Evolutionary conservation across 1,140 invertebrate genomes (phyloP).

Genomic region (Heliconius hermathena): DNA sequence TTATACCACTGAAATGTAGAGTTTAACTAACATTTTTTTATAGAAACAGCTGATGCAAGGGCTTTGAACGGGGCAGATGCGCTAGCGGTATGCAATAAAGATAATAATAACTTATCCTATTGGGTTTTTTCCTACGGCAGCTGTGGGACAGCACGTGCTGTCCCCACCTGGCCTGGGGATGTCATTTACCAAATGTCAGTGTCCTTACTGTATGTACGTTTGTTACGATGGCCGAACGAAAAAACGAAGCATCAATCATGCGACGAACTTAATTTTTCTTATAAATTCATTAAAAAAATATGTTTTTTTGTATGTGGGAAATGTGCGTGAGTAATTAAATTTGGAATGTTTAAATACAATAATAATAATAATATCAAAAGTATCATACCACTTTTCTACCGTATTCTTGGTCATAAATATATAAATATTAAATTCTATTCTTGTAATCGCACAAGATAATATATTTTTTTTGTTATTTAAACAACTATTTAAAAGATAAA

Average conservation of each 20-base stretch:
- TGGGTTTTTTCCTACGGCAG: slow-evolving; percentile 59
- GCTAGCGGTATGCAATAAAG: slow-evolving; percentile 60
- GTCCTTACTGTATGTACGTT: slow-evolving; percentile 23
- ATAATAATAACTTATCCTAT: slow-evolving; percentile 60
- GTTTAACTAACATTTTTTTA: background rate
- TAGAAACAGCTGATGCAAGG: slow-evolving; percentile 37
- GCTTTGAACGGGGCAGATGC: slow-evolving; percentile 61
- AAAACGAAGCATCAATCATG: background rate
- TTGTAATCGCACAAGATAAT: no score
- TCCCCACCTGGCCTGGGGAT: slow-evolving; percentile 68
- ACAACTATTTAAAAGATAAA: no score
- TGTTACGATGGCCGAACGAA: background rate
- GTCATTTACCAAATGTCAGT: slow-evolving; percentile 61
- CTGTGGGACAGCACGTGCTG: slow-evolving; percentile 71
- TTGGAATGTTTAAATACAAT: no score
- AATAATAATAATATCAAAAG: no score
- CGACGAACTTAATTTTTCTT: background rate
- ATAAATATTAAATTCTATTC: no score
- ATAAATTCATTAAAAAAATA: background rate
- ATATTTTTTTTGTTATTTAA: no score
- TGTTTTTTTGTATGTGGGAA: no score
- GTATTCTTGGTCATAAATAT: no score
- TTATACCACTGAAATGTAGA: background rate
- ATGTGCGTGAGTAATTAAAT: no score
- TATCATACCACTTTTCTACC: no score